Evolutionary conservation across 2,797 vertebrate genomes (phyloP), one percentile per base, ranked within the genome.

Genomic region (Microctenopoma steveboyesi): DNA sequence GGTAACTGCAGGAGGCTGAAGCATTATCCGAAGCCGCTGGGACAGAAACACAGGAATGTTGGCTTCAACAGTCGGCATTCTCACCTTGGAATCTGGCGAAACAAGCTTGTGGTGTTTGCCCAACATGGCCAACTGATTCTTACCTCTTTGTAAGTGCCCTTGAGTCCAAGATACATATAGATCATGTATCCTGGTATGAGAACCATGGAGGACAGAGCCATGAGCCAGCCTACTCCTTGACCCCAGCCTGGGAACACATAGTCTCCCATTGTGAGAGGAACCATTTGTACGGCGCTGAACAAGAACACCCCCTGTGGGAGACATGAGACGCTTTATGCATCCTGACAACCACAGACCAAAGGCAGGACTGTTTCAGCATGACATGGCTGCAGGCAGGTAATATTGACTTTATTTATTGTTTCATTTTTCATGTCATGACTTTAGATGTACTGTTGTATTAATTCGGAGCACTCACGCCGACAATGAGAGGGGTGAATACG

Each of bases 211-310:
- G 98, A 99, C 59, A 97, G 71, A 14, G 97, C 97, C 98, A 99
- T 99, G 91, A 97, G 95, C 98, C 98, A 99, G 80, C 98, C 98
- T 47, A 99, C 97, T 12, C 97, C 98, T 92, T 99, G 98, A 82
- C 98, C 98, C 98, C 98, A 99, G 72, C 91, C 93, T 11, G 98
- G 98, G 93, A 98, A 99, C 79, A 99, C 95, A 0, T 99, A 99
- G 79, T 94, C 96, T 58, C 97, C 97, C 97, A 99, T 94, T 5
- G 77, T 98, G 78, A 99, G 97, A 2, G 98, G 98, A 80, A 97
- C 98, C 98, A 99, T 99, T 92, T 99, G 96, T 77, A 99, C 55
- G 9, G 98, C 98, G 1, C 98, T 99, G 95, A 99, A 99, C 86
- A 99, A 86, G 92, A 99, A 99, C 78, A 99, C 97, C 16, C 97